Evolutionary conservation across 2,797 vertebrate species (phyloP).

Genomic region (Semotilus atromaculatus): DNA sequence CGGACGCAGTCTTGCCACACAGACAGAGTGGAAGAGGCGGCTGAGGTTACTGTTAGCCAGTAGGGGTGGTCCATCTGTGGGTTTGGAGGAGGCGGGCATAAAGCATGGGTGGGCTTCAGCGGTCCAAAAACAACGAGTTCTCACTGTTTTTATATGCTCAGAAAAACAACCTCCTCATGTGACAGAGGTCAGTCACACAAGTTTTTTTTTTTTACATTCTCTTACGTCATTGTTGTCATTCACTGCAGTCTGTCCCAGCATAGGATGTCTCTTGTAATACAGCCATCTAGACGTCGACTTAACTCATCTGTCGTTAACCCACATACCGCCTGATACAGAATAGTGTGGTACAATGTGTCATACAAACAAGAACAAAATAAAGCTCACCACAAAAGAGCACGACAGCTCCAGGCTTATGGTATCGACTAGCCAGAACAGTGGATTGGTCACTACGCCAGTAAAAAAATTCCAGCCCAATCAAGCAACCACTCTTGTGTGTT

Average conservation of each 20-base stretch:
- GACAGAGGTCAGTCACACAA: slow-evolving; percentile 30
- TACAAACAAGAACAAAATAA: slow-evolving; percentile 8
- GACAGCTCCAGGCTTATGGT: slow-evolving; percentile 35
- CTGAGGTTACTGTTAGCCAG: slow-evolving; percentile 17
- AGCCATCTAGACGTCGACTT: not conserved
- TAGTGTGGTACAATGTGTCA: slow-evolving; percentile 16
- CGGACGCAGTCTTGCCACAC: slow-evolving; percentile 4
- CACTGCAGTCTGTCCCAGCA: not conserved
- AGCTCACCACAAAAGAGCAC: slow-evolving; percentile 29
- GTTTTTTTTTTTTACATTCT: slow-evolving; percentile 14
- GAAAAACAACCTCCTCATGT: slow-evolving; percentile 34
- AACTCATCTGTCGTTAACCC: slow-evolving; percentile 39
- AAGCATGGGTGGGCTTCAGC: not conserved
- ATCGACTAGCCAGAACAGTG: slow-evolving; percentile 19
- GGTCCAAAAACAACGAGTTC: not conserved
- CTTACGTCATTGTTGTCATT: slow-evolving; percentile 23
- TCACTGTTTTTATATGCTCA: not conserved
- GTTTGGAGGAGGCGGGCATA: not conserved
- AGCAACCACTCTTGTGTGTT: not conserved
- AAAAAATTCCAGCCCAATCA: not conserved
- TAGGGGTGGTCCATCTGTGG: not conserved
- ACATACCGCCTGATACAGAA: slow-evolving; percentile 24
- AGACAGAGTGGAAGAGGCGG: not conserved
- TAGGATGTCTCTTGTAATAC: slow-evolving; percentile 35
- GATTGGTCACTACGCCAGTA: not conserved